Base-by-base conservation (phyloP, 2,113 vertebrate species). In the Kryptolebias marmoratus region DNA sequence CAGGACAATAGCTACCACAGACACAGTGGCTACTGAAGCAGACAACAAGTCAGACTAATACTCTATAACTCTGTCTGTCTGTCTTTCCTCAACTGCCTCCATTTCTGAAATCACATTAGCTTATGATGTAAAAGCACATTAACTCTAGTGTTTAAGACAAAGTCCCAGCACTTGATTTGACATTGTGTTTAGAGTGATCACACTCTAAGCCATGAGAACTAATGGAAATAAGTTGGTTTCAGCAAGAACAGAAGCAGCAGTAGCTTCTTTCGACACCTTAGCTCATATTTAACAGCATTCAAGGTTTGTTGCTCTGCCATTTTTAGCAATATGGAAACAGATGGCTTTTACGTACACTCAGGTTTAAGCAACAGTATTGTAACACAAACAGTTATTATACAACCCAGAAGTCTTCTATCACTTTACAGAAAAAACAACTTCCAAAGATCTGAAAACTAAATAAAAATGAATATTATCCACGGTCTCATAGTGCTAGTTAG, bases 81-180 rank as follows among this genome's bases (percentile, higher is more conserved):
- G 87, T 91, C 71, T 87, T 80, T 77, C 70, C 68, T 79, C 81
- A 83, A 80, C 81, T 76, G 64, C 63, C 60, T 87, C 84, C 79
- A 85, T 88, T 78, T 81, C 81, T 71, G 70, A 87, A 92, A 92
- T 91, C 87, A 79, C 77, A 88, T 91, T 90, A 90, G 75, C 74
- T 71, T 67, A 64, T 85, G 81, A 88, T 85, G 82, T 74, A 72
- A 84, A 87, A 88, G 85, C 86, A 81, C 84, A 92, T 92, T 90
- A 90, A 87, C 69, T 79, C 74, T 28, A 58, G 78, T 80, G 87
- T 88, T 89, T 73, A 77, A 73, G 68, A 81, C 77, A 76, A 83
- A 68, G 77, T 78, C 77, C 81, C 70, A 45, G 75, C 16, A 39
- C 75, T 75, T 64, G 63, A 81, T 83, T 81, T 56, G 80, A 81